phyloP scores from a whole-genome alignment of 2,888 invertebrate species.

The Sphaeridia pumilis region DNA sequence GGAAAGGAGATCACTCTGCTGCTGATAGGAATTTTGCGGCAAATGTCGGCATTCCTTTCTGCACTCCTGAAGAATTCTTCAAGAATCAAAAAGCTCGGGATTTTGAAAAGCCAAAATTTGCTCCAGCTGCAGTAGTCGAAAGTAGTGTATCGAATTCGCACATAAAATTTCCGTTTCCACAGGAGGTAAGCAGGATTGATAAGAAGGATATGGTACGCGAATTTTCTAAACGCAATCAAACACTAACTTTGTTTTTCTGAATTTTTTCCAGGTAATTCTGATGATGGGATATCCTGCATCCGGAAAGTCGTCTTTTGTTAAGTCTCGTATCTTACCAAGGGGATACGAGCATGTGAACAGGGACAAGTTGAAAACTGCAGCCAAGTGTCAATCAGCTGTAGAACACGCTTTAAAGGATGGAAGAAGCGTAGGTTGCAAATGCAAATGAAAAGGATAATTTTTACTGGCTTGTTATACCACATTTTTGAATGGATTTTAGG shows the following conservation, averaged over 20 bases:
- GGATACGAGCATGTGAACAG: constrained; percentile 67
- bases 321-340: constrained; percentile 51
- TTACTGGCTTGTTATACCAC: too few relatives aligned
- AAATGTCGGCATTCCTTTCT: constrained; percentile 67
- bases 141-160: constrained; percentile 21
- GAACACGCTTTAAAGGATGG: constrained; percentile 48
- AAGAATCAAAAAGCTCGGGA: constrained; percentile 45
- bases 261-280: constrained; percentile 50
- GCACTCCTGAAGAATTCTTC: constrained; percentile 91
- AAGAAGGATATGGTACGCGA: too few relatives aligned
- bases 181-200: constrained; percentile 22
- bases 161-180: constrained; percentile 19
- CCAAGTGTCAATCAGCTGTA: constrained; percentile 63
- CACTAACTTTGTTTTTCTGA: neutral
- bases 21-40: constrained; percentile 76
- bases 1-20: constrained; percentile 79
- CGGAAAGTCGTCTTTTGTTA: constrained; percentile 75
- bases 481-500: constrained; percentile 33
- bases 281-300: constrained; percentile 75
- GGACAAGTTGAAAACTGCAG: constrained; percentile 69
- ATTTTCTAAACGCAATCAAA: too few relatives aligned
- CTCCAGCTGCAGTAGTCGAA: constrained; percentile 19
- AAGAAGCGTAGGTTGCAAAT: constrained; percentile 48
- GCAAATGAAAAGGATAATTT: neutral
- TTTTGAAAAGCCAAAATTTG: constrained; percentile 24